Base-by-base conservation (phyloP, 2,888 invertebrate species). In the Ceriagrion tenellum region DNA sequence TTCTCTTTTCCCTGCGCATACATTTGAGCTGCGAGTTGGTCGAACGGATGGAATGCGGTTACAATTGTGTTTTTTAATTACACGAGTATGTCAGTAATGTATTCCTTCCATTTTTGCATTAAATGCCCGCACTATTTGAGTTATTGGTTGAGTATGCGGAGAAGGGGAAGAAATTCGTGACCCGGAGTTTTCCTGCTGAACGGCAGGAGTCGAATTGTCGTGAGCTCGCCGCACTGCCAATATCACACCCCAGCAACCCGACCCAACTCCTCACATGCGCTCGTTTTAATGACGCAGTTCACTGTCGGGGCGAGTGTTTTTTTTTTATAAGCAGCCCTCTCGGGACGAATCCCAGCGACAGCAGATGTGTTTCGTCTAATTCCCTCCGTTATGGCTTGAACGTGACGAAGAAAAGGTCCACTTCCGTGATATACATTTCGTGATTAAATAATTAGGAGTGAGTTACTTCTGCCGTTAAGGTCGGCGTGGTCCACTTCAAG, bases 51-150 rank as follows among this genome's bases (percentile, higher is more conserved):
- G n/a, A 13, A 16, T 35, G 30, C 0, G 81, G 81, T 81, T 81
- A 81, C 30, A 35, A 81, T 35, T 81, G 81, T 26, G 81, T 81
- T 81, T 35, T 30, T 35, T n/a, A 35, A 13, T 35, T 35, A 81
- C 81, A 81, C 81, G 81, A 81, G 35, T 81, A n/a, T n/a, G 35
- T 18, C 18, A 20, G 81, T 81, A 81, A 81, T 81, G 35, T 81
- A 81, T 81, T 35, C 81, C 81, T 81, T 35, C 35, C 35, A 81
- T 81, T 35, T n/a, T 18, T 16, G 81, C 26, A 10, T n/a, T 0
- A 81, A 81, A 81, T 13, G 81, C 81, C 35, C 81, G 81, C 81
- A 26, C 81, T 35, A 81, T 81, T 81, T 35, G 81, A 81, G 81
- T 35, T 81, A 81, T 81, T 35, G 81, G 81, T 81, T 35, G 26